Base-by-base conservation (phyloP, 2,113 vertebrate genomes). In the Tor tambroides region DNA sequence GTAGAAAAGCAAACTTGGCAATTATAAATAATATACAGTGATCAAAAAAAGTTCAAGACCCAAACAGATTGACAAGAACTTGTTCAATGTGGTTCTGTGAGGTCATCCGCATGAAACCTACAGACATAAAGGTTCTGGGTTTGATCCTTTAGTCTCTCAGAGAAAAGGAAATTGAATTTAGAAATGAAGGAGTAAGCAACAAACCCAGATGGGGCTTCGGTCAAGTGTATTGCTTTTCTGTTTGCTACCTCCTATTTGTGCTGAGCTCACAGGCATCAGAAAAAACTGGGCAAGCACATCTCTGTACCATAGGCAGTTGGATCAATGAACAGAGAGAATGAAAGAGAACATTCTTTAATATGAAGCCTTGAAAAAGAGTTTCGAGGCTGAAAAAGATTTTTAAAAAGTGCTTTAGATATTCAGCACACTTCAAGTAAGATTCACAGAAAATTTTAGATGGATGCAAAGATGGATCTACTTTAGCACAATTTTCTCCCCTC, bases 211-310 rank as follows among this genome's bases (percentile, higher is more conserved):
- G 61, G 74, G 65, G 77, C 63, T 83, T 85, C 26, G 81, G 38
- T 88, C 81, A 87, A 72, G 15, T 38, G 30, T 69, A 85, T 49
- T 76, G 63, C 84, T 85, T 84, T 89, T 41, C 30, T 69, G 46
- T 78, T 71, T 86, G 84, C 84, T 79, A 67, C 41, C 41, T 88
- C 26, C 15, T 83, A 76, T 84, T 83, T 89, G 80, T 83, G 80
- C 88, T 87, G 65, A 88, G 30, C 69, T 49, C 26, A 74, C 38
- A 80, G 65, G 35, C 77, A 80, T 23, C 85, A 84, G 56, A 46
- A 21, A 85, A 79, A 59, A 41, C 77, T 41, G 38, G 71, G 69
- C 83, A 56, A 80, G 56, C 21, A 38, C 83, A 88, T 74, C 15
- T 49, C 46, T 78, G 46, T 83, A 61, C 28, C 56, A n/a, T 82